Percentiles rank a stretch among this genome's conserved stretches.
phyloP scores from a whole-genome alignment of 1,140 invertebrate species.

The Leptonema lineaticorne region DNA sequence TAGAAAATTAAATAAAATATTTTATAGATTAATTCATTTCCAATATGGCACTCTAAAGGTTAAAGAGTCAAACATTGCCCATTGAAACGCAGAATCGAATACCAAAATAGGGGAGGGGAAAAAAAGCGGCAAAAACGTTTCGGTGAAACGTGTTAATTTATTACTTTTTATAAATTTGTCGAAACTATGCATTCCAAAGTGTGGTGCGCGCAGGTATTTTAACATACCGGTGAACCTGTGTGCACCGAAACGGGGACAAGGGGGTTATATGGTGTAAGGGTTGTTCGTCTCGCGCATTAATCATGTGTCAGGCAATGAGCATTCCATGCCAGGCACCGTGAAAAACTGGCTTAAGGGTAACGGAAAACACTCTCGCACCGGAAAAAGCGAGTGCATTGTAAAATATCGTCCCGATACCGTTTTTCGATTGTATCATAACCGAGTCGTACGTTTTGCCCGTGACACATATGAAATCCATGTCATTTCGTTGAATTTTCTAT shows the following conservation, averaged over 20 bases:
- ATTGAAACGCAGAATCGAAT: neutral
- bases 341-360: conserved; percentile 19
- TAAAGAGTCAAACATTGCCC: no score
- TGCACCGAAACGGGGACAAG: neutral
- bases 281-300: conserved; percentile 14
- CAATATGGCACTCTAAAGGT: no score
- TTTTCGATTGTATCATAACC: no score
- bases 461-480: no score
- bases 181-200: conserved; percentile 22
- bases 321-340: conserved; percentile 18
- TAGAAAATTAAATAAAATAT: neutral
- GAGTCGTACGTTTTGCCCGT: no score
- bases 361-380: neutral
- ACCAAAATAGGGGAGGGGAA: neutral
- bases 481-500: no score
- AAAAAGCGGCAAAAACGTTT: neutral
- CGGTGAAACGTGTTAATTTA: conserved; percentile 14
- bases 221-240: conserved; percentile 7
- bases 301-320: conserved; percentile 34
- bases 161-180: conserved; percentile 33
- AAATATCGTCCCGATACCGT: neutral
- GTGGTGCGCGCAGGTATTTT: conserved; percentile 31
- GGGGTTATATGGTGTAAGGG: neutral
- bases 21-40: no score
- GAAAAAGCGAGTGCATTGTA: neutral